Percentiles rank a stretch among this genome's conserved stretches.
These are phyloP conservation scores for Herminia tarsipennalis DNA, from an alignment of 2,888 invertebrate species.

Conservation along the genomic window DNA sequence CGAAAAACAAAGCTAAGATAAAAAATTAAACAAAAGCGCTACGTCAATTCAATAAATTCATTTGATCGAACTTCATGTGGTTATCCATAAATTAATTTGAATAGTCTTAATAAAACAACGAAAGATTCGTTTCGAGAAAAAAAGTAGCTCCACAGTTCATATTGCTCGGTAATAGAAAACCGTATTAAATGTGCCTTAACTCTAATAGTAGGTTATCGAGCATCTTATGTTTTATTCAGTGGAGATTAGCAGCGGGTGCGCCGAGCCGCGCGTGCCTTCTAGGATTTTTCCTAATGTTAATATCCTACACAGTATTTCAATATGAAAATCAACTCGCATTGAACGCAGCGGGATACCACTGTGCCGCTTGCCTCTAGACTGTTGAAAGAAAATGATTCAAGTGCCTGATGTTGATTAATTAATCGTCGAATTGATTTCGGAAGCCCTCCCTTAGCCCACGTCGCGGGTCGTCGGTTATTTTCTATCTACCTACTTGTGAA, in stretches of 20 bases:
- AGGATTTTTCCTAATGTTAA: constrained; percentile 72
- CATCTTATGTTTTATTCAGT: constrained; percentile 83
- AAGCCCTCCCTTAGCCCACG: constrained; percentile 37
- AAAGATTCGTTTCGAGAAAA: too few relatives aligned
- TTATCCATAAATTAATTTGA: too few relatives aligned
- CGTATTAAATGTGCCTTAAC: constrained; percentile 76
- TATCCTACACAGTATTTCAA: constrained; percentile 59
- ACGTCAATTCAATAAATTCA: too few relatives aligned
- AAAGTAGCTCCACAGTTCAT: too few relatives aligned
- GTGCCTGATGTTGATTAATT: constrained; percentile 63
- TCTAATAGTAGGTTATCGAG: constrained; percentile 79
- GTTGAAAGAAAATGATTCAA: constrained; percentile 58
- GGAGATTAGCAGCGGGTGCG: constrained; percentile 72
- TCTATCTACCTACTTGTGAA: constrained; percentile 40
- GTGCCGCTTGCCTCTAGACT: constrained; percentile 27
- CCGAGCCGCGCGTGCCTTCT: constrained; percentile 55
- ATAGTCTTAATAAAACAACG: too few relatives aligned
- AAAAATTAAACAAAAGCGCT: too few relatives aligned
- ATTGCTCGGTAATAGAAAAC: constrained; percentile 74
- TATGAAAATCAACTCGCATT: constrained; percentile 48
- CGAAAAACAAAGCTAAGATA: too few relatives aligned
- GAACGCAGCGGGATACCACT: constrained; percentile 45
- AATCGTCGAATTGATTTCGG: constrained; percentile 56
- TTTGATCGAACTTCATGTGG: too few relatives aligned
- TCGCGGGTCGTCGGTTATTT: constrained; percentile 35